phyloP scores from a whole-genome alignment of 2,888 invertebrate genomes.

The Caradrina clavipalpis region DNA sequence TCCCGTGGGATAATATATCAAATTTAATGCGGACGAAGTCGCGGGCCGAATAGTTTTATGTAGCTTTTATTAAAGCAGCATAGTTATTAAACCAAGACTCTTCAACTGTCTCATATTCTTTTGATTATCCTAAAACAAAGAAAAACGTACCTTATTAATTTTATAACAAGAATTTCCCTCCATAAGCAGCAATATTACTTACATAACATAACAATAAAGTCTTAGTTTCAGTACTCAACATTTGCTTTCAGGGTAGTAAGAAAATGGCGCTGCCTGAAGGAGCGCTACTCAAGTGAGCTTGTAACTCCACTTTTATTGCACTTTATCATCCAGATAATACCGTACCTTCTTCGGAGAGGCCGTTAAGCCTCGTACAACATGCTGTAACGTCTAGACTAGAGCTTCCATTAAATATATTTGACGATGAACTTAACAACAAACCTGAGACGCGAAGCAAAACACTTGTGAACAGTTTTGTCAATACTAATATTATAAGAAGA shows the following conservation, averaged over 20 bases:
- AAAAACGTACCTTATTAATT: no score
- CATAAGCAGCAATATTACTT: not conserved
- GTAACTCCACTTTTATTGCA: conserved; percentile 55
- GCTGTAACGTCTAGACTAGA: conserved; percentile 18
- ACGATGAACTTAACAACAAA: conserved; percentile 31
- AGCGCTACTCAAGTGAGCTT: conserved; percentile 26
- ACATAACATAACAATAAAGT: conserved; percentile 20
- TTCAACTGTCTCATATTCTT: no score
- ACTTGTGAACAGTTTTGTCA: not conserved
- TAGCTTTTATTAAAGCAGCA: no score
- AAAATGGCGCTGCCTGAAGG: conserved; percentile 37
- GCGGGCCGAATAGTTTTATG: no score
- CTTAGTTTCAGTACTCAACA: conserved; percentile 18
- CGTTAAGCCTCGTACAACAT: conserved; percentile 46
- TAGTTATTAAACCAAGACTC: no score
- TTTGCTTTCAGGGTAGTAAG: conserved; percentile 11
- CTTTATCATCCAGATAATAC: conserved; percentile 54
- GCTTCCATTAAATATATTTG: conserved; percentile 38
- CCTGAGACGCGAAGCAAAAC: not conserved
- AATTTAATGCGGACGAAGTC: no score
- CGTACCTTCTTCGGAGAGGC: conserved; percentile 28
- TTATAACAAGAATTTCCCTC: not conserved
- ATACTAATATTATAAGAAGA: no score
- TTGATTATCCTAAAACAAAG: no score
- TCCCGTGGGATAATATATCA: no score